Conservation (phyloP, 2,797 vertebrate species). For the Syndactyla subalaris region DNA sequence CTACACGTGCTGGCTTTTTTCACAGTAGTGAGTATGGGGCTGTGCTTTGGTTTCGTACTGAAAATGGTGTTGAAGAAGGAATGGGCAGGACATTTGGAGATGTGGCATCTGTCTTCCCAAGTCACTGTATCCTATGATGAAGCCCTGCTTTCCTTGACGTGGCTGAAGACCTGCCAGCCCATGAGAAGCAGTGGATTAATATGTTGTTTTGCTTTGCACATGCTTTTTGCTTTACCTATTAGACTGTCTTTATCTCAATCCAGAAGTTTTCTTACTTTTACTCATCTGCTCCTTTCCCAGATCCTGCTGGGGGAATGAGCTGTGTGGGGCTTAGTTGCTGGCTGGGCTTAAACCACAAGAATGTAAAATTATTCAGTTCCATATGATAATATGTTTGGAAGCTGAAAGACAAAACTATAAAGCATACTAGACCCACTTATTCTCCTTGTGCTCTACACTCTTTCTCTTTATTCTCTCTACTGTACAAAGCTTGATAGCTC, state of each 20-base stretch:
- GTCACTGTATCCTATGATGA: neutral
- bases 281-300: neutral
- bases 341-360: neutral
- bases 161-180: neutral
- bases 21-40: neutral
- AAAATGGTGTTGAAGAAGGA: neutral
- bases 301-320: neutral
- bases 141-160: neutral
- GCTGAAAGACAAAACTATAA: neutral
- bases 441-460: neutral
- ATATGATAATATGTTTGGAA: neutral
- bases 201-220: neutral
- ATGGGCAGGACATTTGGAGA: too few species aligned
- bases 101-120: neutral
- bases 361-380: neutral
- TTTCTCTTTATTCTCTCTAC: neutral
- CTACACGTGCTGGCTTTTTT: neutral
- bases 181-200: neutral
- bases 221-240: neutral
- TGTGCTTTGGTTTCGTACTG: neutral
- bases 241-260: neutral
- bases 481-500: neutral
- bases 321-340: neutral
- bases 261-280: neutral
- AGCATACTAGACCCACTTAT: accelerated